These are phyloP conservation scores for Drosophila hydei DNA, from an alignment of 1,140 invertebrate genomes.

Conservation along the genomic window DNA sequence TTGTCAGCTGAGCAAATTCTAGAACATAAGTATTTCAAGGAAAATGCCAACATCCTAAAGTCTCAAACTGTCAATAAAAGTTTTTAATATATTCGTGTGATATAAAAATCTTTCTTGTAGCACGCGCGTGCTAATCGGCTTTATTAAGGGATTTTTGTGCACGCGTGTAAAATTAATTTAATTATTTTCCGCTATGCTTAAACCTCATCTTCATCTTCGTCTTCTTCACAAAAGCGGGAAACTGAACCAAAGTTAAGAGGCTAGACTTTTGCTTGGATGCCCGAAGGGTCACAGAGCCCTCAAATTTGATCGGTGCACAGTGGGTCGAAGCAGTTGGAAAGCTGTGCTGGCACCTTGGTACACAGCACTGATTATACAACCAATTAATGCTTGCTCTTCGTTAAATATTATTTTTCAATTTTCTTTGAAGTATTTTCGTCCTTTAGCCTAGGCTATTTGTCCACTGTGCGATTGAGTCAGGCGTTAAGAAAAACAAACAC, in stretches of 20 bases:
- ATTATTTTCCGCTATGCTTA: conserved; percentile 42
- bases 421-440: not conserved
- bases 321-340: not conserved
- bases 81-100: not conserved
- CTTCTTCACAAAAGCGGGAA: conserved; percentile 7
- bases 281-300: conserved; percentile 5
- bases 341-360: not conserved
- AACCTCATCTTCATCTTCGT: conserved; percentile 19
- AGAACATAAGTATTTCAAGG: conserved; percentile 13
- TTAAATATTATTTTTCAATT: not conserved
- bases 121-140: conserved; percentile 24
- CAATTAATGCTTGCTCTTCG: not conserved
- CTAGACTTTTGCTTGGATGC: conserved; percentile 36
- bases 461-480: conserved; percentile 16
- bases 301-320: conserved; percentile 17
- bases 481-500: conserved; percentile 31
- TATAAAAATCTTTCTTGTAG: not conserved
- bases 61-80: conserved; percentile 10
- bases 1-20: conserved; percentile 13
- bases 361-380: not conserved
- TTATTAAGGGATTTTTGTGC: conserved; percentile 14
- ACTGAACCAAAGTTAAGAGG: conserved; percentile 29
- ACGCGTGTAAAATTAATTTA: conserved; percentile 31
- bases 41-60: not conserved
- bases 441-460: not conserved